Evolutionary conservation across 2,797 vertebrate genomes (phyloP).

Genomic region (Chrosomus eos): DNA sequence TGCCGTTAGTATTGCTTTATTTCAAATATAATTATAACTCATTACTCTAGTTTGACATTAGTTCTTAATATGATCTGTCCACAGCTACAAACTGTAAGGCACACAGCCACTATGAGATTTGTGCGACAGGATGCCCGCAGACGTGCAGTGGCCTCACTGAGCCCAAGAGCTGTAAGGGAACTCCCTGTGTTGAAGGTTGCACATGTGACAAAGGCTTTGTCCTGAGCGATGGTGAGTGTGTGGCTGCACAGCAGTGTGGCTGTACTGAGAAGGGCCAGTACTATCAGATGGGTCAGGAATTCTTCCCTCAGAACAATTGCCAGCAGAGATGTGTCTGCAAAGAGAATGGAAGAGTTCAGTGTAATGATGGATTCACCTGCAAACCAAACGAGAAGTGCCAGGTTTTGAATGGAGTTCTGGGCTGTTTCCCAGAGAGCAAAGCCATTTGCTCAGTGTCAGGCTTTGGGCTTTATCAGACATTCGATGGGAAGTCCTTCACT

Average conservation of each 20-base stretch:
- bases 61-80: slow-evolving; percentile 11
- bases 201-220: slow-evolving; percentile 74
- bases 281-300: slow-evolving; percentile 67
- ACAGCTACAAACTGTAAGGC: slow-evolving; percentile 71
- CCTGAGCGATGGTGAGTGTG: slow-evolving; percentile 71
- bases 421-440: slow-evolving; percentile 68
- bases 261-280: slow-evolving; percentile 71
- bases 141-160: slow-evolving; percentile 63
- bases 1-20: slow-evolving; percentile 76
- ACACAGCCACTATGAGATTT: slow-evolving; percentile 78
- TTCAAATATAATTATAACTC: not conserved
- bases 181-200: slow-evolving; percentile 74
- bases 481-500: slow-evolving; percentile 67
- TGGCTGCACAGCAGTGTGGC: slow-evolving; percentile 73
- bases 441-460: slow-evolving; percentile 72
- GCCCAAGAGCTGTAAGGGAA: slow-evolving; percentile 51
- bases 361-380: slow-evolving; percentile 64
- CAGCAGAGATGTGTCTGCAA: slow-evolving; percentile 70
- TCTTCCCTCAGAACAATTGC: slow-evolving; percentile 61
- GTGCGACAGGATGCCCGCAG: slow-evolving; percentile 68
- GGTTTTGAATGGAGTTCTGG: slow-evolving; percentile 63
- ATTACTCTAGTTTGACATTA: not conserved
- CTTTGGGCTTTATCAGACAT: slow-evolving; percentile 70
- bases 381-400: slow-evolving; percentile 66
- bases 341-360: slow-evolving; percentile 55